A percentile compares a stretch with the other conserved stretches of the same genome.
Conservation (phyloP, 2,797 vertebrate genomes). For the Australoheros facetus region DNA sequence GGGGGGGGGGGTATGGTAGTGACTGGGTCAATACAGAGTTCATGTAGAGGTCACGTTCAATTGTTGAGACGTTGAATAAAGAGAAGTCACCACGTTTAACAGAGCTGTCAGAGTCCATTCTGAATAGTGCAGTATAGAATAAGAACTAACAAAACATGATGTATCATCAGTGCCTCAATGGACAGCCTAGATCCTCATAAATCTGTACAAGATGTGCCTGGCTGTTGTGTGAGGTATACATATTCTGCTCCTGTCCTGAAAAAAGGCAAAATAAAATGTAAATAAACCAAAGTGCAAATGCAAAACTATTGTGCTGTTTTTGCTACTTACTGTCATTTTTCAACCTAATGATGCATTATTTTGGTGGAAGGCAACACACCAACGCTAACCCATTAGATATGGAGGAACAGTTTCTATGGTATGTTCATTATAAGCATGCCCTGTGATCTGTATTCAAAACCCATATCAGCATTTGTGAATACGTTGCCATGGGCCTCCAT, state of each 20-base stretch:
- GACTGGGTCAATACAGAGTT: too few species aligned
- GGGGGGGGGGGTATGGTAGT: too few species aligned
- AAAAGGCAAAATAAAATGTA: too few species aligned
- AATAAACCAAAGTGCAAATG: not conserved
- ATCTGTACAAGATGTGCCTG: not conserved
- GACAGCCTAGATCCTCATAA: not conserved
- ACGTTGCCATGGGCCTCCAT: not conserved
- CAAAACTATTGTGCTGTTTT: not conserved
- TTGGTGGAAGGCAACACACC: not conserved
- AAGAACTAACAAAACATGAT: too few species aligned
- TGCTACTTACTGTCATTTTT: not conserved
- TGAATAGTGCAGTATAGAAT: too few species aligned
- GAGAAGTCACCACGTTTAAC: too few species aligned
- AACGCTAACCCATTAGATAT: not conserved
- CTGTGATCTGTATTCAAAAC: not conserved
- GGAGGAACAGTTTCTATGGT: not conserved
- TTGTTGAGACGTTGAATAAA: too few species aligned
- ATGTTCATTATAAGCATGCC: not conserved
- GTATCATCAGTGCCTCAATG: too few species aligned
- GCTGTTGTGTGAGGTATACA: not conserved
- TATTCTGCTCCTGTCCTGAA: not conserved
- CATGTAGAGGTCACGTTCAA: too few species aligned
- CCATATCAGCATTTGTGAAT: not conserved
- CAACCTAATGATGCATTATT: not conserved
- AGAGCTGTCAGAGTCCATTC: too few species aligned